Evolutionary conservation across 64 coral and sea anemone species (phyloP).

Genomic region (Montipora sp.): DNA sequence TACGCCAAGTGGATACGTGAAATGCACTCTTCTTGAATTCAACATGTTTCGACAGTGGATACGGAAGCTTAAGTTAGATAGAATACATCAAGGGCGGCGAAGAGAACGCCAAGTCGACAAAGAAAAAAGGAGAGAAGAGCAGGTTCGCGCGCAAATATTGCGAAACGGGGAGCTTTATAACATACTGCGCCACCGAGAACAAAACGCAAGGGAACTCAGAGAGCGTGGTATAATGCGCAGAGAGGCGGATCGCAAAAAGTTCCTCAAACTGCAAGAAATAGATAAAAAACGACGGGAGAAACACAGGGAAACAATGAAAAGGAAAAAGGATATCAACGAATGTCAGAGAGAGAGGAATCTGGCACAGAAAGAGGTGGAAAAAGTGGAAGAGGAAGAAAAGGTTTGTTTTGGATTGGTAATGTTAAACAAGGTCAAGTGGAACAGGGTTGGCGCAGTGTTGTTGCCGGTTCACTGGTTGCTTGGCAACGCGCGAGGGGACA

Average conservation of each 20-base stretch:
- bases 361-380: constrained; percentile 43
- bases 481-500: no score
- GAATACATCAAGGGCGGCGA: constrained; percentile 59
- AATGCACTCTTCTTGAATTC: constrained; percentile 95
- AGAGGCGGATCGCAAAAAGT: constrained; percentile 56
- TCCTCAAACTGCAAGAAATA: constrained; percentile 45
- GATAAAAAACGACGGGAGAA: constrained; percentile 65
- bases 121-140: constrained; percentile 50
- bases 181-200: constrained; percentile 57
- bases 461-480: no score
- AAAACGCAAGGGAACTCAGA: constrained; percentile 38
- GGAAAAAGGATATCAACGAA: constrained; percentile 1
- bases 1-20: constrained; percentile 87
- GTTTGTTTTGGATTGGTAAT: constrained; percentile 16
- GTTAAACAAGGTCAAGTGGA: no score
- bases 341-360: constrained; percentile 30
- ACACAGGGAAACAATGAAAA: constrained; percentile 26
- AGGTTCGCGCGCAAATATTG: constrained; percentile 21
- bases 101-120: constrained; percentile 43
- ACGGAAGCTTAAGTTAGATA: constrained; percentile 88
- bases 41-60: constrained; percentile 92
- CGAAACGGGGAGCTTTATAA: constrained; percentile 72
- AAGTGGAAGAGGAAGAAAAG: constrained; percentile 57
- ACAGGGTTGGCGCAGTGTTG: no score
- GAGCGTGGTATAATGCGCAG: constrained; percentile 31